phyloP scores from a whole-genome alignment of 2,888 invertebrate genomes.

The Tupiocoris notatus region DNA sequence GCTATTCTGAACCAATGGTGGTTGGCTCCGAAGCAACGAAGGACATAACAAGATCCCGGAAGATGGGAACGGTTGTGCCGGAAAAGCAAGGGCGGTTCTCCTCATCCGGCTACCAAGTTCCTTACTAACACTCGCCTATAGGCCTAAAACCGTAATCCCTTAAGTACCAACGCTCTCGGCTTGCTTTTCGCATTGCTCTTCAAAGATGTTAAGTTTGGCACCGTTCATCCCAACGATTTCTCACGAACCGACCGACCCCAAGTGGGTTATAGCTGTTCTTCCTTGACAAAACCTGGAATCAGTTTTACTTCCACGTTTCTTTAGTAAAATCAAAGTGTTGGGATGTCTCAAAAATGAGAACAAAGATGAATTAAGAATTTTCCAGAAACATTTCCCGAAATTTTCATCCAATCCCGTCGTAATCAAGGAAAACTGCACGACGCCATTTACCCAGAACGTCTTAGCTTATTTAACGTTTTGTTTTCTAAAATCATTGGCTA shows the following conservation, averaged over 20 bases:
- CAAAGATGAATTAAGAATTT: too few relatives aligned
- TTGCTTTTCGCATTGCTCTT: neutral
- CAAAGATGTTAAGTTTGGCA: constrained; percentile 9
- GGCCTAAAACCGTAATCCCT: constrained; percentile 18
- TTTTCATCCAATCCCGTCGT: too few relatives aligned
- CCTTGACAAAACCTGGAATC: too few relatives aligned
- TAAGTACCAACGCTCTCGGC: constrained; percentile 8
- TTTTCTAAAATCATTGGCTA: too few relatives aligned
- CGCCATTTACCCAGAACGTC: too few relatives aligned
- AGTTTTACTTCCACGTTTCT: too few relatives aligned
- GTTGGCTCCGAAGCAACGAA: neutral
- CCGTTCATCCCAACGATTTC: constrained; percentile 7
- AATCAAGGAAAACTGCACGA: too few relatives aligned
- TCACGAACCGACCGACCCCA: neutral
- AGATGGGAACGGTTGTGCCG: neutral
- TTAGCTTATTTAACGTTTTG: too few relatives aligned
- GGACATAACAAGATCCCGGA: neutral
- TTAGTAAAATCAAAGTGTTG: too few relatives aligned
- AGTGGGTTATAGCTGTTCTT: too few relatives aligned
- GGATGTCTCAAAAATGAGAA: too few relatives aligned
- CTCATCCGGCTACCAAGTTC: neutral
- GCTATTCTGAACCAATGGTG: neutral
- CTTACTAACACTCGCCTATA: constrained; percentile 4
- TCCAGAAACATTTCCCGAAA: too few relatives aligned
- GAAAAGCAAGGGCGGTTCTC: neutral